phyloP scores from a whole-genome alignment of 2,113 vertebrate genomes.

The Oxyruncus cristatus region DNA sequence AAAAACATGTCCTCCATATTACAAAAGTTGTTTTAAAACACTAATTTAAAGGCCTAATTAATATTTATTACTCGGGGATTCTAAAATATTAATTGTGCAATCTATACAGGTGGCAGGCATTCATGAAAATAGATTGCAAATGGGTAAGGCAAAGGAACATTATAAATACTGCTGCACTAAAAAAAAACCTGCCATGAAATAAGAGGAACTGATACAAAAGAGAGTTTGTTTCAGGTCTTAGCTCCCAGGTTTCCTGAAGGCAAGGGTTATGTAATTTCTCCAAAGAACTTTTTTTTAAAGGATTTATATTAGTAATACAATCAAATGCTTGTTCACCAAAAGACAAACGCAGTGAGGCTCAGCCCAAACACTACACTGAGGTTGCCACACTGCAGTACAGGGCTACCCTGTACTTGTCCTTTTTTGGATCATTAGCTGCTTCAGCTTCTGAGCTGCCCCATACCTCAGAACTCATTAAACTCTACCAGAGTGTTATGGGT shows the following conservation, averaged over 20 bases:
- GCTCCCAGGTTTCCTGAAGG: neutral
- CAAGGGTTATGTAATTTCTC: neutral
- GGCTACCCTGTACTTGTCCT: neutral
- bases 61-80: conserved; percentile 65
- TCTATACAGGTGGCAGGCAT: conserved; percentile 13
- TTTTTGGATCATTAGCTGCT: neutral
- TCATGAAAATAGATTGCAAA: neutral
- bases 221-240: neutral
- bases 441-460: neutral
- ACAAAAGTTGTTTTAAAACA: conserved; percentile 71
- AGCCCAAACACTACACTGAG: neutral
- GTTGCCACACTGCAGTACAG: rapidly evolving
- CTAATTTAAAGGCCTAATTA: conserved; percentile 65
- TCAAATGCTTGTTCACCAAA: neutral
- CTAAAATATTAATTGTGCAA: conserved; percentile 25
- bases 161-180: neutral
- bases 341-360: rapidly evolving
- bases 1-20: conserved; percentile 53
- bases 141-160: neutral
- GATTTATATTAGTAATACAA: neutral
- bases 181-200: neutral
- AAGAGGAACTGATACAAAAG: neutral
- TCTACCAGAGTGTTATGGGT: too few species aligned
- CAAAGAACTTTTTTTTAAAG: neutral
- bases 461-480: neutral